A percentile compares a stretch with the other conserved stretches of the same genome.
phyloP scores from a whole-genome alignment of 2,113 vertebrate species.

The Saguinus midas region DNA sequence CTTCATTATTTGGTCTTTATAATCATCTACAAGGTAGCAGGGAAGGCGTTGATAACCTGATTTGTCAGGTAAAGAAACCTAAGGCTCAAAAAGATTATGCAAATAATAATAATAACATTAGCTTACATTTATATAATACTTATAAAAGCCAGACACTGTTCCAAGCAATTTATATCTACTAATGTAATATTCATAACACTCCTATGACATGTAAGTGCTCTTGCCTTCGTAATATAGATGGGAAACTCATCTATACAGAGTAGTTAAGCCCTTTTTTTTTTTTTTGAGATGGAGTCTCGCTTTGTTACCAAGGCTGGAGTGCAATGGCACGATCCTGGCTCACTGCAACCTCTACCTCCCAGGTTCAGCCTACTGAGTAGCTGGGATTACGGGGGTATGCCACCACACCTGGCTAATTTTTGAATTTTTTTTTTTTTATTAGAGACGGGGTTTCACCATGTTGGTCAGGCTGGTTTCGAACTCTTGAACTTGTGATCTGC shows the following conservation, averaged over 20 bases:
- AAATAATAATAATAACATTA: neutral
- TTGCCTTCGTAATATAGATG: neutral
- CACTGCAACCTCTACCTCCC: too few species aligned
- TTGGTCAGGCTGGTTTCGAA: too few species aligned
- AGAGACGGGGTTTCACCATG: too few species aligned
- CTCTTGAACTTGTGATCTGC: too few species aligned
- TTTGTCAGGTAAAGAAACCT: neutral
- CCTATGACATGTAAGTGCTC: neutral
- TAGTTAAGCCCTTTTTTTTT: neutral
- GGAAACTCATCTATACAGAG: neutral
- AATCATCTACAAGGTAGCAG: neutral
- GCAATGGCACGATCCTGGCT: too few species aligned
- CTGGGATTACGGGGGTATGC: too few species aligned
- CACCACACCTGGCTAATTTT: too few species aligned
- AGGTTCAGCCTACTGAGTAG: too few species aligned
- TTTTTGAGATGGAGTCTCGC: too few species aligned
- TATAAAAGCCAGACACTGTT: neutral
- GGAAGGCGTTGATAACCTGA: neutral
- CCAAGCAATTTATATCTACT: neutral
- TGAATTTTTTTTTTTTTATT: too few species aligned
- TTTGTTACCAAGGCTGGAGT: too few species aligned
- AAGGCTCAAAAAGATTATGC: neutral
- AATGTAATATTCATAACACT: neutral
- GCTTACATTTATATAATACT: neutral
- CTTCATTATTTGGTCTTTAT: conserved; percentile 2